phyloP scores from a whole-genome alignment of 1,140 invertebrate species.

The Nylanderia fulva region DNA sequence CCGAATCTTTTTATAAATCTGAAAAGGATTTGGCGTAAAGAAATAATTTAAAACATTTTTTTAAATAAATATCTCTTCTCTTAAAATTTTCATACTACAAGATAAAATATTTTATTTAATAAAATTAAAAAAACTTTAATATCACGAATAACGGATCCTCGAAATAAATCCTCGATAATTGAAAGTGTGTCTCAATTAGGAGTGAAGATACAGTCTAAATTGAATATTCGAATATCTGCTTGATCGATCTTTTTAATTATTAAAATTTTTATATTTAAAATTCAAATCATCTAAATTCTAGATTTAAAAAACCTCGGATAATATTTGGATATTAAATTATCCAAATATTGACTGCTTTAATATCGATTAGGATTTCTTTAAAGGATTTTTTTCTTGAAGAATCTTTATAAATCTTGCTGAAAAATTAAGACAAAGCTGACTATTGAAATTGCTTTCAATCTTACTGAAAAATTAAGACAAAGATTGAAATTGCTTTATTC shows the following conservation, averaged over 20 bases:
- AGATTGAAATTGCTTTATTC: not conserved
- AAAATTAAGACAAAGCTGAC: no score
- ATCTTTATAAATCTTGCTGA: not conserved
- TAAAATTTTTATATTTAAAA: not conserved
- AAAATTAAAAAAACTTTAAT: not conserved
- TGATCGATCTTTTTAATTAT: not conserved
- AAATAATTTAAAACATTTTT: no score
- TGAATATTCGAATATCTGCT: not conserved
- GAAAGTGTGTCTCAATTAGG: not conserved
- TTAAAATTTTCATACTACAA: not conserved
- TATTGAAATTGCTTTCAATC: not conserved
- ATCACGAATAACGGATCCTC: not conserved
- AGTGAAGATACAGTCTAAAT: not conserved
- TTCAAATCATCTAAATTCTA: not conserved
- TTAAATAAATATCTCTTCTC: not conserved
- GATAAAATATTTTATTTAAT: slow-evolving; percentile 6
- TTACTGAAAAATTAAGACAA: not conserved
- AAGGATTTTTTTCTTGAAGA: not conserved
- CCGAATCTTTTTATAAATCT: not conserved
- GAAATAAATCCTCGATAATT: not conserved
- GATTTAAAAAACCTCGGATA: not conserved
- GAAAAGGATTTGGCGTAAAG: not conserved
- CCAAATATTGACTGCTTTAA: not conserved
- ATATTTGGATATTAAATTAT: slow-evolving; percentile 13
- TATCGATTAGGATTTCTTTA: not conserved